These are phyloP conservation scores for Orbicella faveolata DNA, from an alignment of 64 coral and sea anemone species.

Conservation along the genomic window DNA sequence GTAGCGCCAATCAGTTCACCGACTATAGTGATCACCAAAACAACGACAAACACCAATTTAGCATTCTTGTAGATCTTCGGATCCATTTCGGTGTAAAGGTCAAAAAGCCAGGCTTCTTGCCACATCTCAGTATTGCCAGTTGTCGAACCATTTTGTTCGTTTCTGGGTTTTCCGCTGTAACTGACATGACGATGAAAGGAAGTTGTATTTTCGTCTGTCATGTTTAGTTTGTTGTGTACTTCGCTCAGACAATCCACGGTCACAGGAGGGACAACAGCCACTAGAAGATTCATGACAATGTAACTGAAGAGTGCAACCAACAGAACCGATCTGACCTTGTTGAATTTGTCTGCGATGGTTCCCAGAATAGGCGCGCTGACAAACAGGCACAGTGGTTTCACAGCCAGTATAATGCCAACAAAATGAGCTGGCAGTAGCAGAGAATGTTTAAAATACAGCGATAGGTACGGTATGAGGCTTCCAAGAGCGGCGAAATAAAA, in stretches of 20 bases:
- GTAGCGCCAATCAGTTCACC: conserved; percentile 89
- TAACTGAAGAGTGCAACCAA: conserved; percentile 75
- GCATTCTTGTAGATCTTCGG: conserved; percentile 76
- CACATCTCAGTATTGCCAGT: conserved; percentile 75
- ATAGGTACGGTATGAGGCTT: conserved; percentile 76
- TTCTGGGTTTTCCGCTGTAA: background rate
- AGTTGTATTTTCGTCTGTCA: conserved; percentile 29
- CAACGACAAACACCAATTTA: conserved; percentile 71
- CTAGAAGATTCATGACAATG: conserved; percentile 62
- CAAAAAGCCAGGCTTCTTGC: conserved; percentile 81
- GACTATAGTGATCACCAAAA: conserved; percentile 66
- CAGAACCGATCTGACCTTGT: conserved; percentile 76
- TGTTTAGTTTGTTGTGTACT: conserved; percentile 69
- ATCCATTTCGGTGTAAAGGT: conserved; percentile 77
- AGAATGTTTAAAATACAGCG: conserved; percentile 94
- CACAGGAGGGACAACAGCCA: conserved; percentile 87
- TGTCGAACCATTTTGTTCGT: background rate
- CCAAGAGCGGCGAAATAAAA: conserved; percentile 92
- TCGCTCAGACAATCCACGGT: conserved; percentile 73
- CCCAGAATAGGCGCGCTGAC: conserved; percentile 87
- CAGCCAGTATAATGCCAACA: conserved; percentile 78
- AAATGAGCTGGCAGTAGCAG: conserved; percentile 84
- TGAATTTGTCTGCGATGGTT: conserved; percentile 91
- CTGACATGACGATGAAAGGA: background rate
- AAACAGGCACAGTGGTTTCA: conserved; percentile 89